Evolutionary conservation across 2,113 vertebrate genomes (phyloP).

Genomic region (Silurus meridionalis): DNA sequence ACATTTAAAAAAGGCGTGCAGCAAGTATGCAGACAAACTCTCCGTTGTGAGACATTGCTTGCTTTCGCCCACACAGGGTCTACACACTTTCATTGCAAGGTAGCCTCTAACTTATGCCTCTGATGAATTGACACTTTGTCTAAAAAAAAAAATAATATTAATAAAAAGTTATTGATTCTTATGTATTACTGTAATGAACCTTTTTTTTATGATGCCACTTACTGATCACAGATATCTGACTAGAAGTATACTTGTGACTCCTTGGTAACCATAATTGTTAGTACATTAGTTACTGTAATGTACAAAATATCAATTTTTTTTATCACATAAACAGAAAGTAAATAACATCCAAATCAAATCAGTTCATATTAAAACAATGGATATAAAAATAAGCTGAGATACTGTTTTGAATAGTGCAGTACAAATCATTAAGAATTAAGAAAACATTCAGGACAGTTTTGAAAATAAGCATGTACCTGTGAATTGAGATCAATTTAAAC

Average conservation of each 20-base stretch:
- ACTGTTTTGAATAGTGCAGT: no score
- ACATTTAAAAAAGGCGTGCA: neutral
- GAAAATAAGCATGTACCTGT: neutral
- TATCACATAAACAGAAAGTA: no score
- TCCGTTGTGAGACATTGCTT: neutral
- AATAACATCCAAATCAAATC: no score
- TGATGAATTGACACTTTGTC: neutral
- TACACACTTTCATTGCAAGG: no score
- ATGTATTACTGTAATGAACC: neutral
- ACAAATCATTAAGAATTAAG: no score
- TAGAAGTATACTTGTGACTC: neutral
- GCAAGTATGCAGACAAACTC: neutral
- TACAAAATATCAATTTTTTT: neutral
- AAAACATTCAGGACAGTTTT: no score
- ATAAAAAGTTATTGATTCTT: no score
- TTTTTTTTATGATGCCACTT: neutral
- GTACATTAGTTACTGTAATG: neutral
- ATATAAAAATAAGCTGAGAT: neutral
- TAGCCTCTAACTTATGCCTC: neutral
- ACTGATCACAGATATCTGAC: neutral
- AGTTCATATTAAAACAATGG: no score
- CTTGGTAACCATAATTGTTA: neutral
- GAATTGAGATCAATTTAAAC: neutral
- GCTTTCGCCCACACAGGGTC: neutral
- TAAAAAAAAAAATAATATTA: no score